phyloP scores from a whole-genome alignment of 1,140 invertebrate species.

The Lutraria rhynchaena region DNA sequence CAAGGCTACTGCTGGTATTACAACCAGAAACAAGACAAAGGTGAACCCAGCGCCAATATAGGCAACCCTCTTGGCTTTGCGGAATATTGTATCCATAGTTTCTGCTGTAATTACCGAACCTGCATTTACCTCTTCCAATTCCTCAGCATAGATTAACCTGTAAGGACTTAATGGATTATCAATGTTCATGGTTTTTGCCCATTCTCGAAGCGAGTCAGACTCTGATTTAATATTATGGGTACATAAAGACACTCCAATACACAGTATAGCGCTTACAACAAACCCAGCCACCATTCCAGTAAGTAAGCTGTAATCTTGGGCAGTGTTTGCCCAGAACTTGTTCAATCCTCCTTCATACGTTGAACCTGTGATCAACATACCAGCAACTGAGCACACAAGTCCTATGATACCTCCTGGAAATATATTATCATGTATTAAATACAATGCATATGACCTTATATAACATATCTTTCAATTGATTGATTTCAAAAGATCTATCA shows the following conservation, averaged over 20 bases:
- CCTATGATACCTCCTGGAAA: conserved; percentile 69
- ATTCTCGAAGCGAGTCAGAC: conserved; percentile 58
- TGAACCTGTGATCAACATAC: conserved; percentile 64
- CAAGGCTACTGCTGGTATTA: conserved; percentile 51
- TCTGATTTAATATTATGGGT: conserved; percentile 54
- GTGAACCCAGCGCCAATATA: conserved; percentile 42
- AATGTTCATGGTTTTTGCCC: conserved; percentile 79
- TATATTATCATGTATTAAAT: too few relatives aligned
- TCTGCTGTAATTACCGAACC: conserved; percentile 48
- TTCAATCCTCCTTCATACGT: conserved; percentile 69
- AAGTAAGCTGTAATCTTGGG: conserved; percentile 70
- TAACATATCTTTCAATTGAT: too few relatives aligned
- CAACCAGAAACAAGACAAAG: conserved; percentile 55
- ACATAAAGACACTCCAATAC: conserved; percentile 63
- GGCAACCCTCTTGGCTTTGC: conserved; percentile 41
- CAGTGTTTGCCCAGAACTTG: conserved; percentile 72
- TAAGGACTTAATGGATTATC: conserved; percentile 81
- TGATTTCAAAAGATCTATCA: too few relatives aligned
- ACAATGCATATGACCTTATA: background rate
- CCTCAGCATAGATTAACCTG: conserved; percentile 75
- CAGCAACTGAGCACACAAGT: conserved; percentile 63
- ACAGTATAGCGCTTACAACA: conserved; percentile 61
- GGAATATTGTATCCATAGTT: conserved; percentile 58
- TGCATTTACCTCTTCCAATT: conserved; percentile 61
- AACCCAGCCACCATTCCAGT: conserved; percentile 73